Conservation (phyloP, 30 jellyfish, hydroid and myxozoan genomes). For the Aurelia coerulea region DNA sequence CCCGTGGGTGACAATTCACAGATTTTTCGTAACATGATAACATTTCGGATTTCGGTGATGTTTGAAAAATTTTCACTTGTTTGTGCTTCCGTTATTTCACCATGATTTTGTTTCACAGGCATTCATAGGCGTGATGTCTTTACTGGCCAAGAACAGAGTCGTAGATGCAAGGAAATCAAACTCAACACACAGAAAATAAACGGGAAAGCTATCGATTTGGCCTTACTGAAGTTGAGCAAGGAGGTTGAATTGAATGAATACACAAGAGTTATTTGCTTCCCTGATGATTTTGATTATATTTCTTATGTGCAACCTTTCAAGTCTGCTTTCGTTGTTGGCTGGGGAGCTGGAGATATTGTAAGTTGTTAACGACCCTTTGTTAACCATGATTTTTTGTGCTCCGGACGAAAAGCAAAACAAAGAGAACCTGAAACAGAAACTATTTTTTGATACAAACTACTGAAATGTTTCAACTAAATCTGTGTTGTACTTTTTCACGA, state of each 20-base stretch:
- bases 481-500: too few relatives aligned
- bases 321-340: conserved; percentile 58
- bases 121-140: conserved; percentile 22
- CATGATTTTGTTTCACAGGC: conserved; percentile 14
- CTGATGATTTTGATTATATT: conserved; percentile 46
- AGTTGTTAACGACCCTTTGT: conserved; percentile 12
- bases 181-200: neutral
- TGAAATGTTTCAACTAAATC: too few relatives aligned
- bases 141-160: conserved; percentile 55
- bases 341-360: conserved; percentile 40
- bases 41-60: too few relatives aligned
- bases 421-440: too few relatives aligned
- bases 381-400: too few relatives aligned
- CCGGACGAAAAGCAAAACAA: too few relatives aligned
- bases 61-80: too few relatives aligned
- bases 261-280: conserved; percentile 50
- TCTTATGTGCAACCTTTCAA: conserved; percentile 30
- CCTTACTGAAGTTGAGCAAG: conserved; percentile 35
- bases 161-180: conserved; percentile 4
- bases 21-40: too few relatives aligned
- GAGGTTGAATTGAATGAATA: conserved; percentile 37
- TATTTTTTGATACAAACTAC: too few relatives aligned
- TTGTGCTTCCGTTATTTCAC: too few relatives aligned
- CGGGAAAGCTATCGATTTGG: conserved; percentile 16
- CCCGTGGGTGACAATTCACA: too few relatives aligned